phyloP scores from a whole-genome alignment of 2,113 vertebrate genomes.

The Eublepharis macularius region DNA sequence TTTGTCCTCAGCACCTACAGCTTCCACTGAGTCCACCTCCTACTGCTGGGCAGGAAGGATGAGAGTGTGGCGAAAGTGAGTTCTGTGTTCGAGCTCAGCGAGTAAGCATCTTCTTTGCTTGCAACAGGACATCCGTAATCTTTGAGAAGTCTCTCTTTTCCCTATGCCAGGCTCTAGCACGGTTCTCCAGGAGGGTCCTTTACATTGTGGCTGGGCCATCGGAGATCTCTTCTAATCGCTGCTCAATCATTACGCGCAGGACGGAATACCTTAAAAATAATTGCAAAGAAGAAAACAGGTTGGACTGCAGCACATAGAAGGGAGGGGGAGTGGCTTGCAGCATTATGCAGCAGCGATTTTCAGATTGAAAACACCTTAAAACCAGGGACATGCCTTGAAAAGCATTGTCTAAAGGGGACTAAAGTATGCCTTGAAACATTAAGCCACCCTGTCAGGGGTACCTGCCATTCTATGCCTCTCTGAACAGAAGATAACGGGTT shows the following conservation, averaged over 20 bases:
- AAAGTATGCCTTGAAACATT: too few species aligned
- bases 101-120: rapidly evolving
- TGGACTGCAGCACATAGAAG: too few species aligned
- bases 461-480: neutral
- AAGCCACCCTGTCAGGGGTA: neutral
- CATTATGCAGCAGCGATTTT: too few species aligned
- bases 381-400: too few species aligned
- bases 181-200: neutral
- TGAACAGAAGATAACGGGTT: neutral
- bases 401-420: too few species aligned
- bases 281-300: neutral
- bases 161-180: neutral
- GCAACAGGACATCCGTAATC: rapidly evolving
- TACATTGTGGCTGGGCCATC: conserved; percentile 75
- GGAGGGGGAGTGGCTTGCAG: neutral
- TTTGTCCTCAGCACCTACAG: neutral
- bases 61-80: neutral
- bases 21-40: neutral
- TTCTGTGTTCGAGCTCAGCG: rapidly evolving
- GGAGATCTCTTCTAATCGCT: conserved; percentile 84
- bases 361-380: too few species aligned
- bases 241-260: conserved; percentile 86
- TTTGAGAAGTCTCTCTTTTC: neutral
- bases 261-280: conserved; percentile 76
- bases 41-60: neutral